These are phyloP conservation scores for Orthonevra nobilis DNA, from an alignment of 2,888 invertebrate species.

Conservation along the genomic window DNA sequence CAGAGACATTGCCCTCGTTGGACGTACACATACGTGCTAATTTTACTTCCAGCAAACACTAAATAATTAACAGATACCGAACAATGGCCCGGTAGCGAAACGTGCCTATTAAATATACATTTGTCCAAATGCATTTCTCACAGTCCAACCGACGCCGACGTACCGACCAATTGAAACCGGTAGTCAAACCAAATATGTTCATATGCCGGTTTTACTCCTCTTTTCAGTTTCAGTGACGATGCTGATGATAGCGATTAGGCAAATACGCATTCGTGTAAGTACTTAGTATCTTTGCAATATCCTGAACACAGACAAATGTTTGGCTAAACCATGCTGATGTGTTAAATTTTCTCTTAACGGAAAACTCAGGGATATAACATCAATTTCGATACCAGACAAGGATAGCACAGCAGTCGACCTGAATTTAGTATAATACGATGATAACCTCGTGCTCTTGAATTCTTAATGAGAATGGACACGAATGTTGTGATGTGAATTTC, in stretches of 20 bases:
- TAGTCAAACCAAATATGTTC: conserved; percentile 1
- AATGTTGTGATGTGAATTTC: too few species aligned
- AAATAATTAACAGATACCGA: conserved; percentile 53
- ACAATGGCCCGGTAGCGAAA: conserved; percentile 30
- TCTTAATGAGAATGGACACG: conserved; percentile 18
- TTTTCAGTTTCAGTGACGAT: background rate
- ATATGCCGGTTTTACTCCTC: background rate
- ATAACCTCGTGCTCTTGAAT: conserved; percentile 25
- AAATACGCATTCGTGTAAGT: conserved; percentile 15
- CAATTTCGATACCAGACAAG: conserved; percentile 5
- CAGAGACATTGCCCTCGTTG: background rate
- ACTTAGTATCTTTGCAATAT: background rate
- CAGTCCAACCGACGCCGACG: conserved; percentile 2
- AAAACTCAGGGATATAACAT: conserved; percentile 5
- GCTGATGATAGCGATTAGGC: conserved; percentile 12
- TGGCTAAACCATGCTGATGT: conserved; percentile 2
- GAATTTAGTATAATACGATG: conserved; percentile 10
- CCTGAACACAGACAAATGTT: conserved; percentile 13
- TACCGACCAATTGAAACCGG: conserved; percentile 4
- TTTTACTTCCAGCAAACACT: conserved; percentile 47
- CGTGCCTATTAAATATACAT: conserved; percentile 41
- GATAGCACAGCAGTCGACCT: conserved; percentile 13
- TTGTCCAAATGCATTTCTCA: conserved; percentile 43
- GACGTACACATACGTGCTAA: conserved; percentile 3
- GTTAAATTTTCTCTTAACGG: too few species aligned